phyloP scores from a whole-genome alignment of 2,113 vertebrate species.

The Peromyscus californicus region DNA sequence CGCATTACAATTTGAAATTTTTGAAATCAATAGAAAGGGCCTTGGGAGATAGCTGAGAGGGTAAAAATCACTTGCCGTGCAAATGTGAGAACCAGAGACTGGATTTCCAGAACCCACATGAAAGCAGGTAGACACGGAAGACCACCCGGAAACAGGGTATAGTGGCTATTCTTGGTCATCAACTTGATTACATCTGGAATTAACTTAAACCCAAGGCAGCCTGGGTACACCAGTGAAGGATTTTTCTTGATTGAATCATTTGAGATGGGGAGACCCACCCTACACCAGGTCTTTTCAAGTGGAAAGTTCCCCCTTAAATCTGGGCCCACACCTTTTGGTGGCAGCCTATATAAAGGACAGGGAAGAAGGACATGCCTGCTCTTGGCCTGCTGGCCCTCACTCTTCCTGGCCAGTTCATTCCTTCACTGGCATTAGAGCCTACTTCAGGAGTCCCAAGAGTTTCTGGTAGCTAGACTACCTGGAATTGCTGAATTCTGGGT shows the following conservation, averaged over 20 bases:
- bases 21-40: not conserved
- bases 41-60: not conserved
- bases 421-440: not conserved
- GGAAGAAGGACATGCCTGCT: not conserved
- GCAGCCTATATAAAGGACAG: not conserved
- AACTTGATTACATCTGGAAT: not conserved
- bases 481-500: not conserved
- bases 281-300: not conserved
- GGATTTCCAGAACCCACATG: not conserved
- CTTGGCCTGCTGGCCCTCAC: not conserved
- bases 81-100: not conserved
- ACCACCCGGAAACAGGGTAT: not conserved
- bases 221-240: not conserved
- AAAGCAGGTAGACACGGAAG: not conserved
- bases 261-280: not conserved
- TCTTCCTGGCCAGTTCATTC: not conserved
- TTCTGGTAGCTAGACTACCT: not conserved
- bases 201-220: not conserved
- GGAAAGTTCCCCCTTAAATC: not conserved
- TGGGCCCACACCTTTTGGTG: not conserved
- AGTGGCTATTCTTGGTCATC: not conserved
- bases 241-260: not conserved
- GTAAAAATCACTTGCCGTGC: not conserved
- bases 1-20: not conserved
- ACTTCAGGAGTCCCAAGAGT: not conserved